These are phyloP conservation scores for Syrphus vitripennis DNA, from an alignment of 2,888 invertebrate genomes.

Conservation along the genomic window DNA sequence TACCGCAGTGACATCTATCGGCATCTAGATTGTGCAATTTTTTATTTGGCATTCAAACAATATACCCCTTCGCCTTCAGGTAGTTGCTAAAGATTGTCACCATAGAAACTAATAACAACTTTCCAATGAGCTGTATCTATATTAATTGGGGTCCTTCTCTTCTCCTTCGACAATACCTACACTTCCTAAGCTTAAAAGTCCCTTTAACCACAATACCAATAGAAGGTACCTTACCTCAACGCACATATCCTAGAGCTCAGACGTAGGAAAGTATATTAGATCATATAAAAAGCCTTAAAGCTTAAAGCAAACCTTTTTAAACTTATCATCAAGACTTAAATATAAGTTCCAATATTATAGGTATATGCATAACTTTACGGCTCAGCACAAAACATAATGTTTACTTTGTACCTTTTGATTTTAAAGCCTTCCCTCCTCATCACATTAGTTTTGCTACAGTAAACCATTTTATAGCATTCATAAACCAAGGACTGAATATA, in stretches of 20 bases:
- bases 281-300: neutral
- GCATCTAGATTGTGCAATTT: too few relatives aligned
- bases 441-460: constrained; percentile 14
- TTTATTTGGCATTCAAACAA: too few relatives aligned
- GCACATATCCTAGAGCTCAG: neutral
- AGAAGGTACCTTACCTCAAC: neutral
- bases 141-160: neutral
- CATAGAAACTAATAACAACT: too few relatives aligned
- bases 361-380: constrained; percentile 6
- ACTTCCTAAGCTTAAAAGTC: neutral
- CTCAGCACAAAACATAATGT: constrained; percentile 6
- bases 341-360: constrained; percentile 14
- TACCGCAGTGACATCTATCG: too few relatives aligned
- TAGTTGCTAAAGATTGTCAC: too few relatives aligned
- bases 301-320: constrained; percentile 2
- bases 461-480: constrained; percentile 16
- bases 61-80: too few relatives aligned
- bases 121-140: too few relatives aligned
- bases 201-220: neutral
- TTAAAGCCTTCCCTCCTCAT: constrained; percentile 1
- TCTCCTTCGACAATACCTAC: neutral
- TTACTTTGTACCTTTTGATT: constrained; percentile 19
- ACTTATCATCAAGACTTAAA: neutral
- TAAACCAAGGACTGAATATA: constrained; percentile 11
- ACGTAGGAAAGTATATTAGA: neutral